A percentile compares a stretch with the other conserved stretches of the same genome.
phyloP scores from a whole-genome alignment of 2,113 vertebrate genomes.

The Hystrix brachyura region DNA sequence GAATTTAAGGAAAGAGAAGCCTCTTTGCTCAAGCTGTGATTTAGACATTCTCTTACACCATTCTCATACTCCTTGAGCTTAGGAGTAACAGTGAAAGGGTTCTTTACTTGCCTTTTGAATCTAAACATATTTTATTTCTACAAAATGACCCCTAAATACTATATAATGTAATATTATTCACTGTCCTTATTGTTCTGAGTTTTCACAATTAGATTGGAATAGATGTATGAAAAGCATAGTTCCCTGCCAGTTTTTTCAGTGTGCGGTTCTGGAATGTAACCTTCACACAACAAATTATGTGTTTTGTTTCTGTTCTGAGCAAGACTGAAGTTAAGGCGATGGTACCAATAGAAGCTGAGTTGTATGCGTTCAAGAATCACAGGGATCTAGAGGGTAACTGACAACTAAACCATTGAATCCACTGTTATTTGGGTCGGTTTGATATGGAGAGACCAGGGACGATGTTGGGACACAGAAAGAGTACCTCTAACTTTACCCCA shows the following conservation, averaged over 20 bases:
- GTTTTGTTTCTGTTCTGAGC: not conserved
- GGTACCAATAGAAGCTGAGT: too few relatives aligned
- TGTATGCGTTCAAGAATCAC: not conserved
- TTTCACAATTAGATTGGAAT: not conserved
- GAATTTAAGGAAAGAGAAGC: not conserved
- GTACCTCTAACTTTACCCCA: not conserved
- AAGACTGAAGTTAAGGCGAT: not conserved
- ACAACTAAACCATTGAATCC: not conserved
- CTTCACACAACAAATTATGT: not conserved
- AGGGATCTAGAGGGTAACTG: not conserved
- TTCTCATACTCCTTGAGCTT: not conserved
- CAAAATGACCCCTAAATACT: not conserved
- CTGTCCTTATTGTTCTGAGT: not conserved
- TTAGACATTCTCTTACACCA: not conserved
- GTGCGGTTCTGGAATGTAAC: not conserved
- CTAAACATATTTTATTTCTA: not conserved
- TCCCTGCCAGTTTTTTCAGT: not conserved
- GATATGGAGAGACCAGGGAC: not conserved
- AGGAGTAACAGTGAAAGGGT: not conserved
- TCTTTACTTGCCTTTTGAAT: not conserved
- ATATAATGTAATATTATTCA: not conserved
- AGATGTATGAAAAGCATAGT: not conserved
- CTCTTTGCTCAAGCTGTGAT: not conserved
- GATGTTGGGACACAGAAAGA: not conserved
- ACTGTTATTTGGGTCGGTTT: not conserved